phyloP scores from a whole-genome alignment of 2,113 vertebrate genomes.

The Grammomys surdaster region DNA sequence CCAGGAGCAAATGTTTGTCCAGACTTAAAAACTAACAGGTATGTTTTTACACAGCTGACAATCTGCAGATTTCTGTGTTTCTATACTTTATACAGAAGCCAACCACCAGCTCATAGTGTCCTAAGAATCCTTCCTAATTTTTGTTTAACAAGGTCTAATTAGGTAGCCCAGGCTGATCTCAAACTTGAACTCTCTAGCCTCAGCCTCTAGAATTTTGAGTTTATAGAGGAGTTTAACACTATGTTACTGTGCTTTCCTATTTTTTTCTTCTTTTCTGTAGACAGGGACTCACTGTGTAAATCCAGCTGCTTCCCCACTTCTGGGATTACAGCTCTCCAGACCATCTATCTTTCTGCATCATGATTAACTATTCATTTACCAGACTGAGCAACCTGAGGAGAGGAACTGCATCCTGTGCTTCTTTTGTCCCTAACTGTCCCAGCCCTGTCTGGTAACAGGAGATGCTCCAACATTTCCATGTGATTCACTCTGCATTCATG shows the following conservation, averaged over 20 bases:
- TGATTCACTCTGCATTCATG: neutral
- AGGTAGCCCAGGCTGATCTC: neutral
- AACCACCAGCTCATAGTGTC: neutral
- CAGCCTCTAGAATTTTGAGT: neutral
- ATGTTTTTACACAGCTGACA: neutral
- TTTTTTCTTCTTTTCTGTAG: too few species aligned
- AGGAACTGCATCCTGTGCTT: neutral
- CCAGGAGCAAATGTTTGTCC: too few species aligned
- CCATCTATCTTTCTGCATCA: neutral
- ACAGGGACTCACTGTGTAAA: neutral
- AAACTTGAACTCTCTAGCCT: neutral
- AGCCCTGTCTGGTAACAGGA: neutral
- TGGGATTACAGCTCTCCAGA: neutral
- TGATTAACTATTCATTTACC: neutral
- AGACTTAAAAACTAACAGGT: too few species aligned
- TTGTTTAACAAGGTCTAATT: neutral
- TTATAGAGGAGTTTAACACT: neutral
- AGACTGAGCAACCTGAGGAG: neutral
- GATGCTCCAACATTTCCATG: neutral
- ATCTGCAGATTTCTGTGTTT: slow-evolving; percentile 33
- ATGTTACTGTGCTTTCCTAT: neutral
- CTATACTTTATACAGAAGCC: neutral
- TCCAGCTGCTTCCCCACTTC: neutral
- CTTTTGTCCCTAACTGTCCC: slow-evolving; percentile 25
- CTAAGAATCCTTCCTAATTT: neutral